Evolutionary conservation across 1,140 invertebrate genomes (phyloP).

Genomic region (Dinothrombium tinctorium): DNA sequence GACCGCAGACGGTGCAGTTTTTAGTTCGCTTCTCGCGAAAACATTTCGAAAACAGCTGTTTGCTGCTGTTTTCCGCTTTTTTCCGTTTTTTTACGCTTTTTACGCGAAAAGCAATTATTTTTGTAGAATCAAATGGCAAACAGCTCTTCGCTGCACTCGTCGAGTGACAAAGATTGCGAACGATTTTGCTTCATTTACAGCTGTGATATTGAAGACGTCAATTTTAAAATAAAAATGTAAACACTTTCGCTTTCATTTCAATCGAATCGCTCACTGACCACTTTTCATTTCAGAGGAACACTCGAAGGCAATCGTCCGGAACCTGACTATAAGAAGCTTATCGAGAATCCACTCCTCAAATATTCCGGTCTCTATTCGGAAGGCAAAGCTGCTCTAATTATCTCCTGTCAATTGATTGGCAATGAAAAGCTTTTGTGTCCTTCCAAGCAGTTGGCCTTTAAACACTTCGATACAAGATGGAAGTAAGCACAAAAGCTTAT

Average conservation of each 20-base stretch:
- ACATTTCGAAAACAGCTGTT: too few relatives aligned
- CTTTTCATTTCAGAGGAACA: constrained; percentile 44
- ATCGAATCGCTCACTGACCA: constrained; percentile 6
- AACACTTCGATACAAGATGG: constrained; percentile 72
- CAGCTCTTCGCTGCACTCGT: too few relatives aligned
- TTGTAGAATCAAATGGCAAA: too few relatives aligned
- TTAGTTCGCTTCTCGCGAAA: too few relatives aligned
- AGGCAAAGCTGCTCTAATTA: constrained; percentile 57
- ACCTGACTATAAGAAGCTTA: constrained; percentile 61
- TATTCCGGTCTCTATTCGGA: constrained; percentile 62
- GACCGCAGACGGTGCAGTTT: too few relatives aligned
- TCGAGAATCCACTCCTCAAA: constrained; percentile 65
- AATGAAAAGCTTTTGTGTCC: constrained; percentile 57
- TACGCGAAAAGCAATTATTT: too few relatives aligned
- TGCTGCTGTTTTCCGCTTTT: too few relatives aligned
- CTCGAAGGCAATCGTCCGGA: constrained; percentile 64
- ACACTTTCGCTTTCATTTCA: constrained; percentile 18
- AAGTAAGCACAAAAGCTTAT: constrained; percentile 36
- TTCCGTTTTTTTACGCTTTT: too few relatives aligned
- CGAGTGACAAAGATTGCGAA: constrained; percentile 6
- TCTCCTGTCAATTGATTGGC: constrained; percentile 62
- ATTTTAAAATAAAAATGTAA: constrained; percentile 82
- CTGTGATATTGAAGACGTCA: constrained; percentile 50
- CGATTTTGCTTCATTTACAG: constrained; percentile 44
- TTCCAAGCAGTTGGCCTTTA: constrained; percentile 74